Evolutionary conservation across 2,797 vertebrate genomes (phyloP), one percentile per base, ranked within the genome.

Genomic region (Alectoris magna): DNA sequence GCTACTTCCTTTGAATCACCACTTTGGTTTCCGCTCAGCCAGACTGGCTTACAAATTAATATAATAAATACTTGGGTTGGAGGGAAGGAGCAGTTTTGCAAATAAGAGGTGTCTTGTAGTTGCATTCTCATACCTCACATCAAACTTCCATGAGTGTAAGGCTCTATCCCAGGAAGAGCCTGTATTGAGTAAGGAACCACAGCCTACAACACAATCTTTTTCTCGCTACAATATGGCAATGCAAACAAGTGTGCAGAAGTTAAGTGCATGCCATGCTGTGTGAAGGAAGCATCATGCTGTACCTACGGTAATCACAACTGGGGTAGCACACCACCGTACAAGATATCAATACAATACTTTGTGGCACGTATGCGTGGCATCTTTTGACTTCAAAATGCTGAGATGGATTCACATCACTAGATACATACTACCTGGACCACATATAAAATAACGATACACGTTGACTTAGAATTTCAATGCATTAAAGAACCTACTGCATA

Each of bases 1-100:
- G 39, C 14, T 71, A 63, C 56, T 72, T 88, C 85, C 71, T 91
- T 72, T 82, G 71, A 89, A 68, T 60, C 80, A 90, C 34, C 62
- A 64, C 59, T 72, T 27, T 5, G 63, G 55, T 81, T 74, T 76
- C 53, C 77, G 21, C 27, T 49, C 39, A 67, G 73, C 26, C 46
- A n/a, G 64, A 11, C 22, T 59, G 44, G 6, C 46, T 85, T 60
- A 69, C 36, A 86, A 87, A 66, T 17, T 11, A 64, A 75, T 21
- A 39, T 46, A 84, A 86, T 24, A 90, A 71, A 91, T 49, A 27
- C 23, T 56, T 3, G 0, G 34, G 29, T 15, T 13, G 2, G 6
- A 14, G 3, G 14, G 6, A 87, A 73, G 58, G 8, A 34, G 36
- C 62, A 49, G 27, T 21, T 70, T 68, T 53, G 81, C 13, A 73